Evolutionary conservation across 2,113 vertebrate genomes (phyloP), one percentile per base, ranked within the genome.

Genomic region (Pollachius pollachius): DNA sequence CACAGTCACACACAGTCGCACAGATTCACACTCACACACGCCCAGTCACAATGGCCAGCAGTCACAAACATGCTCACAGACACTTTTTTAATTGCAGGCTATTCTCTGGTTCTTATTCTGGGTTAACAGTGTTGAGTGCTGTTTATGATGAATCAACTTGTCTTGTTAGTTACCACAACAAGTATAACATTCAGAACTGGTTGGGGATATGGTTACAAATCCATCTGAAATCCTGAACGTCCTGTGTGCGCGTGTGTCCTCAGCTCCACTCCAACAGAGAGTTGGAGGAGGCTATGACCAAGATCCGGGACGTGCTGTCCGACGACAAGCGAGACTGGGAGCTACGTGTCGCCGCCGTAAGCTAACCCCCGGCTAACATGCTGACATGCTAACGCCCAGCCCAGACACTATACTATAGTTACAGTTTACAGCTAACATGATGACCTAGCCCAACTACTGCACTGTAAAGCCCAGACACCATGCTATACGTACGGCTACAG

Each of bases 241-340:
- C 23, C 23, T 23, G 8, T 12, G 41, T 48, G 1, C 0, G 8
- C 2, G 8, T 48, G 6, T 48, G 41, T 48, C 17, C 52, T 21
- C 85, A 99, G 97, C 95, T 99, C 64, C 96, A 95, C 89, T 97
- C 97, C 63, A 94, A 94, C 91, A 91, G 96, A 83, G 97, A 99
- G 89, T 93, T 98, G 82, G 96, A 98, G 90, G 97, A 99, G 84
- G 95, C 95, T 6, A 91, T 99, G 91, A 93, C 95, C 64, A 98
- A 97, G 93, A 94, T 98, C 80, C 90, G 95, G 62, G 96, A 98
- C 72, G 94, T 97, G 57, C 91, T 99, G 69, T 96, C 96, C 1
- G 95, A 98, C 75, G 96, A 99, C 85, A 98, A 98, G 83, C 93
- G 93, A 17, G 97, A 99, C 83, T 99, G 97, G 97, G 97, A 99